Conservation (phyloP, 2,888 invertebrate genomes). For the Drosophila gaucha region DNA sequence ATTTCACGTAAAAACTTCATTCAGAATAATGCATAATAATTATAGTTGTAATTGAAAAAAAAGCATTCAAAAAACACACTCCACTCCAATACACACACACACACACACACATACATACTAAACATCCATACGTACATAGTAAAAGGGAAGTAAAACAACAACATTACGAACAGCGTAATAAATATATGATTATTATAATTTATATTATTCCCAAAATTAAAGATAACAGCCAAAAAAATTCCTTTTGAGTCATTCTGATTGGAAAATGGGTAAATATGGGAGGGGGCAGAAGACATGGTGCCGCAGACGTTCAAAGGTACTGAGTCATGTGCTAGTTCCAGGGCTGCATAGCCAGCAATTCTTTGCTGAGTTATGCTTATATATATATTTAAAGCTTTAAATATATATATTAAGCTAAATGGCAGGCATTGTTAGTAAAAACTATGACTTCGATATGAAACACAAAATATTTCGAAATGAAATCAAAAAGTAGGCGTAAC, state of each 20-base stretch:
- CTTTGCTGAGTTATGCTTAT: too few species aligned
- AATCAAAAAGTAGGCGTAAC: neutral
- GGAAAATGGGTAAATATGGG: neutral
- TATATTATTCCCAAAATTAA: slow-evolving; percentile 83
- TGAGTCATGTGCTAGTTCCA: slow-evolving; percentile 47
- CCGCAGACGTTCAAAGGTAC: slow-evolving; percentile 1
- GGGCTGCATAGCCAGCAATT: slow-evolving; percentile 11
- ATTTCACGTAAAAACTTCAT: slow-evolving; percentile 62
- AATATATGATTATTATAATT: slow-evolving; percentile 77
- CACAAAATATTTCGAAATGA: neutral
- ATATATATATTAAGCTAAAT: too few species aligned
- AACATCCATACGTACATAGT: slow-evolving; percentile 60
- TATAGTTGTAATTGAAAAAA: slow-evolving; percentile 62
- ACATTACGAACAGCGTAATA: slow-evolving; percentile 73
- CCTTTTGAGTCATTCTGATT: slow-evolving; percentile 37
- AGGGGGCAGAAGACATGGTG: slow-evolving; percentile 9
- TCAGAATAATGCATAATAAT: slow-evolving; percentile 59
- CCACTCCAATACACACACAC: slow-evolving; percentile 29
- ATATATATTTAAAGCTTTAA: neutral
- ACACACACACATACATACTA: slow-evolving; percentile 36
- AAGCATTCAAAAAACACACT: slow-evolving; percentile 52
- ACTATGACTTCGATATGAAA: neutral
- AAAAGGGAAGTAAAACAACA: slow-evolving; percentile 74
- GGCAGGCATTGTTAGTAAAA: too few species aligned
- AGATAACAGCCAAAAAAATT: slow-evolving; percentile 76